phyloP scores from a whole-genome alignment of 2,797 vertebrate species.

The Gadopsis marmoratus region DNA sequence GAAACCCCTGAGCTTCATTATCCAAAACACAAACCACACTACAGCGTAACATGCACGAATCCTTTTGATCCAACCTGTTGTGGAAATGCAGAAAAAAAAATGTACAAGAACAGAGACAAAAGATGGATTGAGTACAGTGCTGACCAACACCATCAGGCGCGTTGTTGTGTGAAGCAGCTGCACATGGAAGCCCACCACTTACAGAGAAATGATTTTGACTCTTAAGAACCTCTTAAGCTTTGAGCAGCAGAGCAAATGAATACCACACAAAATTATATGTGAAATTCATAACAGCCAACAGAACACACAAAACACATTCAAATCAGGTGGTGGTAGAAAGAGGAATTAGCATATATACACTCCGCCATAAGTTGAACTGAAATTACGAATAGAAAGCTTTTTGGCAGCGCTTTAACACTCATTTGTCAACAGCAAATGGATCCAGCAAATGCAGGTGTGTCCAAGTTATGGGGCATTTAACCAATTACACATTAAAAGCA shows the following conservation, averaged over 20 bases:
- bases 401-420: slow-evolving; percentile 29
- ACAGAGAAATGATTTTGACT: slow-evolving; percentile 43
- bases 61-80: slow-evolving; percentile 25
- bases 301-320: slow-evolving; percentile 24
- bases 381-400: slow-evolving; percentile 30
- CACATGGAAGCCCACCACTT: slow-evolving; percentile 40
- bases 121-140: background rate
- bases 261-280: slow-evolving; percentile 16
- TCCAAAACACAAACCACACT: slow-evolving; percentile 44
- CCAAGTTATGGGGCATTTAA: slow-evolving; percentile 8
- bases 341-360: slow-evolving; percentile 33
- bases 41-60: background rate
- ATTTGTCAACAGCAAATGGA: slow-evolving; percentile 45
- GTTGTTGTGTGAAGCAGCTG: slow-evolving; percentile 37
- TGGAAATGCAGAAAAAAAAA: slow-evolving; percentile 27
- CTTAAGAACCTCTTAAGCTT: slow-evolving; percentile 42
- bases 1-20: slow-evolving; percentile 40
- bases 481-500: slow-evolving; percentile 37
- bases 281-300: slow-evolving; percentile 33
- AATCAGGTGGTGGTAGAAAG: slow-evolving; percentile 10
- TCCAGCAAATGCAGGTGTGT: slow-evolving; percentile 24
- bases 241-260: slow-evolving; percentile 50
- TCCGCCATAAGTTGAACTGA: slow-evolving; percentile 3
- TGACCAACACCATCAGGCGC: slow-evolving; percentile 21
- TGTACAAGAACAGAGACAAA: slow-evolving; percentile 30